Evolutionary conservation across 2,113 vertebrate species (phyloP).

Genomic region (Cyanoramphus novaezelandiae): DNA sequence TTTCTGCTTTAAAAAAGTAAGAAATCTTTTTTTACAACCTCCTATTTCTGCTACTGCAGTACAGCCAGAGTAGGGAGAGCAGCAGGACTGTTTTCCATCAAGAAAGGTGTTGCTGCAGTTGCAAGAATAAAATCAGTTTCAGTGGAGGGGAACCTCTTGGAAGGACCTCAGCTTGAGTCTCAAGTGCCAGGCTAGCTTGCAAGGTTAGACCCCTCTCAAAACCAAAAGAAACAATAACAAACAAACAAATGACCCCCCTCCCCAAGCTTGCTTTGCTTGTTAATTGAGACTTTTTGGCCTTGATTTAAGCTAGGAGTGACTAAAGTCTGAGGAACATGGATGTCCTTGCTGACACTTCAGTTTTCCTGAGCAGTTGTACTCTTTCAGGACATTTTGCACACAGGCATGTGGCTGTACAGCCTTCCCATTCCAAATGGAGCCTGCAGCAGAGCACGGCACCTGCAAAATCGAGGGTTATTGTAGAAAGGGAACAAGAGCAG

Average conservation of each 20-base stretch:
- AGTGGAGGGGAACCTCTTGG: background rate
- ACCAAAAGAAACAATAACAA: background rate
- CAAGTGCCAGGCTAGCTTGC: background rate
- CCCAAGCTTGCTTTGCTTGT: background rate
- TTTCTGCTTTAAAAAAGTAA: background rate
- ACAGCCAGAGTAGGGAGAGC: background rate
- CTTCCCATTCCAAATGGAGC: background rate
- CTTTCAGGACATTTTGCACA: background rate
- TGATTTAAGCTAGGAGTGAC: background rate
- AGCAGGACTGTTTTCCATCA: background rate
- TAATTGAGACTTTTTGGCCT: background rate
- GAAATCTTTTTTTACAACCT: background rate
- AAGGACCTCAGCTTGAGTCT: background rate
- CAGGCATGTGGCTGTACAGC: rapidly evolving
- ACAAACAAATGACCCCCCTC: rapidly evolving
- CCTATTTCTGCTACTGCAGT: background rate
- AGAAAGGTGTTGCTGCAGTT: background rate
- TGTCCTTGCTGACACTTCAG: background rate
- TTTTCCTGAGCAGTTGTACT: background rate
- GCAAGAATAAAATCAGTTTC: background rate
- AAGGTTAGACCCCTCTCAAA: background rate
- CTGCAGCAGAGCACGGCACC: background rate
- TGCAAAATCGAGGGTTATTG: background rate
- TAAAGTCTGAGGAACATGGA: background rate
- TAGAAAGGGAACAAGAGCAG: background rate